A percentile compares a stretch with the other conserved stretches of the same genome.
phyloP scores from a whole-genome alignment of 2,113 vertebrate species.

The Fregetta grallaria region DNA sequence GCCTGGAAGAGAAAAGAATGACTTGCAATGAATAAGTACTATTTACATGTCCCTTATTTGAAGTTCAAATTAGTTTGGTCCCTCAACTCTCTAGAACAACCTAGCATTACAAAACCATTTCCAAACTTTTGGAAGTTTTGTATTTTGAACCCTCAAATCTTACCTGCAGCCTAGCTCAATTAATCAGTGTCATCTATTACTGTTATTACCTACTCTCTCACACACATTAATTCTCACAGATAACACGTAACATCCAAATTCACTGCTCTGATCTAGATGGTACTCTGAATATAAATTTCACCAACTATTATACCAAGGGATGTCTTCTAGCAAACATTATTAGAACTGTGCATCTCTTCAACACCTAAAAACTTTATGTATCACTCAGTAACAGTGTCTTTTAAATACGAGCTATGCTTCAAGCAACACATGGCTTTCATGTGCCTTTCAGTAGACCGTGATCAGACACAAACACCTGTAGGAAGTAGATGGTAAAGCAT shows the following conservation, averaged over 20 bases:
- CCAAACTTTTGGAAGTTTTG: neutral
- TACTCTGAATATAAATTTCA: neutral
- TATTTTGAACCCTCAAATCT: neutral
- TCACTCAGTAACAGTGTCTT: neutral
- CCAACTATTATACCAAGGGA: neutral
- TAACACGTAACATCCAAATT: neutral
- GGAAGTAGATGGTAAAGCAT: neutral
- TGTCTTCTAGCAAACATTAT: neutral
- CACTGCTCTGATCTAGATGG: neutral
- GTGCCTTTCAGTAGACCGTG: neutral
- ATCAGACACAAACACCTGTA: neutral
- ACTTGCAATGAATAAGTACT: neutral
- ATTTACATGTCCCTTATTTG: neutral
- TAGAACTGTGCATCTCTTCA: neutral
- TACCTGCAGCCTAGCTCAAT: neutral
- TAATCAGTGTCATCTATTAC: neutral
- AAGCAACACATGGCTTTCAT: neutral
- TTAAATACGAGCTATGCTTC: neutral
- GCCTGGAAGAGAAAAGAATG: neutral
- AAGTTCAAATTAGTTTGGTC: neutral
- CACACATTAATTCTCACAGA: neutral
- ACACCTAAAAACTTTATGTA: neutral
- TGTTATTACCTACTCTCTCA: neutral
- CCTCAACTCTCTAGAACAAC: neutral
- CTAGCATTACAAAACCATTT: neutral